Conservation (phyloP, 2,113 vertebrate genomes). For the Cavia aperea region DNA sequence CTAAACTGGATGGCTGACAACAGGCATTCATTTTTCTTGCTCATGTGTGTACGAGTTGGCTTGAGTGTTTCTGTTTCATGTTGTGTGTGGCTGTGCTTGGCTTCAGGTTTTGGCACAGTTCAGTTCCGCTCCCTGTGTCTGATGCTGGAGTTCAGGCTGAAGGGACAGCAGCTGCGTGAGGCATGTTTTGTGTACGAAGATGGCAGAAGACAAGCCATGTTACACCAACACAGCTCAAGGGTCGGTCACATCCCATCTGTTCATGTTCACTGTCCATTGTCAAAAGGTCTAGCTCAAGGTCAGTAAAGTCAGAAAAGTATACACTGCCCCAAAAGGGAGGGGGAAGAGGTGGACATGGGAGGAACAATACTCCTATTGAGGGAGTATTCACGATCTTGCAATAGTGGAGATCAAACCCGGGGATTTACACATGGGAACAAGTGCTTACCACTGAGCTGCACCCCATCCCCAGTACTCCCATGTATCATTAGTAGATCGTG, state of each 20-base stretch:
- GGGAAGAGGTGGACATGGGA: fast-evolving
- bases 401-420: neutral
- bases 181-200: neutral
- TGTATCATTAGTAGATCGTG: neutral
- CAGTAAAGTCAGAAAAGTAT: neutral
- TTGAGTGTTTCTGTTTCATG: neutral
- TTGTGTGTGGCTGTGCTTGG: neutral
- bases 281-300: neutral
- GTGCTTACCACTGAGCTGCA: neutral
- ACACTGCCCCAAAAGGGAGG: neutral
- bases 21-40: neutral
- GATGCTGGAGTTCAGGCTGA: neutral
- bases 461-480: fast-evolving
- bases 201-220: neutral
- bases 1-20: neutral
- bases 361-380: neutral
- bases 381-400: neutral
- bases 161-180: neutral
- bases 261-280: neutral
- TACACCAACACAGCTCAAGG: neutral
- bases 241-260: neutral
- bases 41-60: neutral
- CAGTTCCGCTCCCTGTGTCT: neutral
- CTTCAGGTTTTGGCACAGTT: neutral
- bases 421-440: neutral